Evolutionary conservation across 1,140 invertebrate genomes (phyloP), one percentile per base, ranked within the genome.

Genomic region (Mesaphorura yosii): DNA sequence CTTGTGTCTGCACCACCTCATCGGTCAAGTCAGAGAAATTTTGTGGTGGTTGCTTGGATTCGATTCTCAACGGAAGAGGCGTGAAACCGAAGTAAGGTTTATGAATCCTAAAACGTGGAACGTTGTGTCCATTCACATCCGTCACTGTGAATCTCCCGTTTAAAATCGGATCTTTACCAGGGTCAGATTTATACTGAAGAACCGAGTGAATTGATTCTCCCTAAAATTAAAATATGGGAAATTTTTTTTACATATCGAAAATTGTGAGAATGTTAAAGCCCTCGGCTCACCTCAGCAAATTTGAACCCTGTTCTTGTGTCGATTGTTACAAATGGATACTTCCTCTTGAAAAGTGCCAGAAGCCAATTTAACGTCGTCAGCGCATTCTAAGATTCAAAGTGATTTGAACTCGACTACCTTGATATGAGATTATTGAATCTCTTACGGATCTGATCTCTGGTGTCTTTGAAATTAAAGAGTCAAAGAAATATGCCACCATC

Each of bases 381-480:
- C 3, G 34, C 51, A 6, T 40, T 49, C 57, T 60, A 31, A n/a
- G n/a, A n/a, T n/a, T n/a, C n/a, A n/a, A n/a, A n/a, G n/a, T n/a
- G n/a, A n/a, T n/a, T n/a, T n/a, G n/a, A n/a, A n/a, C n/a, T n/a
- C n/a, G n/a, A n/a, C n/a, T n/a, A n/a, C n/a, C n/a, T n/a, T n/a
- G n/a, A n/a, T n/a, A n/a, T n/a, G n/a, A n/a, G n/a, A n/a, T n/a
- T n/a, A n/a, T n/a, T n/a, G n/a, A n/a, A n/a, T n/a, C n/a, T n/a
- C n/a, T n/a, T n/a, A n/a, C n/a, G n/a, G n/a, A n/a, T 55, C 88
- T 74, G 38, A 88, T 77, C 14, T 76, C 70, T 27, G 92, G 71
- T 2, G 83, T 80, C 57, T 90, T 88, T 67, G 86, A 78, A 10
- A 86, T 72, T 0, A 90, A 70, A 23, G 78, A 73, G 22, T 76